Base-by-base conservation (phyloP, 1,140 invertebrate genomes). In the Anoplolepis gracilipes region DNA sequence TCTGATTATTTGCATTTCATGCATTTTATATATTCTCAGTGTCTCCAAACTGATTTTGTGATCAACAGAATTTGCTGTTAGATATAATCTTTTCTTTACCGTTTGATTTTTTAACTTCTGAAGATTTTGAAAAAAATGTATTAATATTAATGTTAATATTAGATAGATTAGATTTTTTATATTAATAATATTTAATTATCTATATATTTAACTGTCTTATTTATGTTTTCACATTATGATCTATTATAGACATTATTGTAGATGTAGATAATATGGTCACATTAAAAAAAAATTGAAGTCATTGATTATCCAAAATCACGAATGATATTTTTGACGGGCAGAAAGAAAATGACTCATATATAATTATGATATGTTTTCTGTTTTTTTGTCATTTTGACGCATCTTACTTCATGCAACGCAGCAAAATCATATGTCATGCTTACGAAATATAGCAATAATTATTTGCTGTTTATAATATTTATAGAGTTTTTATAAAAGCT, bases 261-360 rank as follows among this genome's bases (percentile, higher is more conserved):
- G 10, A 70, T 11, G 53, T n/a, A 4, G 39, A 30, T 69, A 39
- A 39, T 10, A 67, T 6, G 1, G 0, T 25, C 22, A n/a, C 22
- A n/a, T 7, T 46, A n/a, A 53, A n/a, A n/a, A n/a, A n/a, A n/a
- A 49, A 30, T 70, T 53, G 7, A 70, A 70, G 25, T 46, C 46
- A 16, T 28, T 49, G 49, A 49, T 69, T 69, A 70, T n/a, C 16
- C 42, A 33, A 53, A 1, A 70, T 70, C 8, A 70, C 22, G 13
- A 46, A 10, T 8, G 5, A 7, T n/a, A 7, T n/a, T n/a, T n/a
- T n/a, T 30, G 39, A 16, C 10, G 10, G 10, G 8, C 25, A 8
- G 10, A 72, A 72, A 36, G 28, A 72, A 16, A 36, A 57, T 25
- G 13, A 73, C n/a, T 73, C 30, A 72, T 72, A 55, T 55, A 72